Conservation (phyloP, 2,113 vertebrate species). For the Lota lota region DNA sequence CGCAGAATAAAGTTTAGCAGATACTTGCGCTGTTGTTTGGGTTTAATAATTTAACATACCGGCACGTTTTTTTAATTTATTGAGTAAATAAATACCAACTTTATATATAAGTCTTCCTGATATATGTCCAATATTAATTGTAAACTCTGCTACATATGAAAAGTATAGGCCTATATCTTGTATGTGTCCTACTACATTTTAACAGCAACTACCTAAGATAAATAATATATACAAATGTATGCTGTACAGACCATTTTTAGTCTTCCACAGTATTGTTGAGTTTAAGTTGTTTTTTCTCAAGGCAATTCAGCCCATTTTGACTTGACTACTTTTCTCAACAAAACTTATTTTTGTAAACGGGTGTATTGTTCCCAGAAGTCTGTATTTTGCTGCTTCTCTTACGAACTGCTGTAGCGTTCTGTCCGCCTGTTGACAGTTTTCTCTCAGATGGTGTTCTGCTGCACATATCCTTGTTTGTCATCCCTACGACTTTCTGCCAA, state of each 20-base stretch:
- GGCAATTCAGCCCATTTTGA: not conserved
- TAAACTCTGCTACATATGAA: too few species aligned
- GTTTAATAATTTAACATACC: conserved; percentile 17
- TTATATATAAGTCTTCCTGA: conserved; percentile 9
- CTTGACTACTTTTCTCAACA: not conserved
- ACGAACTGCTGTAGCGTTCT: conserved; percentile 33
- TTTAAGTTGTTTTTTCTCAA: too few species aligned
- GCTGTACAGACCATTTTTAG: too few species aligned
- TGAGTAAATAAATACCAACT: conserved; percentile 27
- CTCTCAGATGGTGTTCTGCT: conserved; percentile 42
- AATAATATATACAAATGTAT: too few species aligned
- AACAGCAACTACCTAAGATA: not conserved
- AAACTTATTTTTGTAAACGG: not conserved
- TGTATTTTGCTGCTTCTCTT: conserved; percentile 31
- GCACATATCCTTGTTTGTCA: conserved; percentile 55
- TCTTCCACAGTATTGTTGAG: too few species aligned
- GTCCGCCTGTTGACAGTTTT: conserved; percentile 26
- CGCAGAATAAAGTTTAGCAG: conserved; percentile 45
- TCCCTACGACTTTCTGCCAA: conserved; percentile 58
- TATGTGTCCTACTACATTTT: not conserved
- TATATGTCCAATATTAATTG: not conserved
- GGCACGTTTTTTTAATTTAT: not conserved
- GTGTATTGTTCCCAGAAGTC: conserved; percentile 30
- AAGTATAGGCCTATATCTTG: not conserved
- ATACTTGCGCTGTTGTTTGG: conserved; percentile 50